phyloP scores from a whole-genome alignment of 2,888 invertebrate genomes.

The Eristalis tenax region DNA sequence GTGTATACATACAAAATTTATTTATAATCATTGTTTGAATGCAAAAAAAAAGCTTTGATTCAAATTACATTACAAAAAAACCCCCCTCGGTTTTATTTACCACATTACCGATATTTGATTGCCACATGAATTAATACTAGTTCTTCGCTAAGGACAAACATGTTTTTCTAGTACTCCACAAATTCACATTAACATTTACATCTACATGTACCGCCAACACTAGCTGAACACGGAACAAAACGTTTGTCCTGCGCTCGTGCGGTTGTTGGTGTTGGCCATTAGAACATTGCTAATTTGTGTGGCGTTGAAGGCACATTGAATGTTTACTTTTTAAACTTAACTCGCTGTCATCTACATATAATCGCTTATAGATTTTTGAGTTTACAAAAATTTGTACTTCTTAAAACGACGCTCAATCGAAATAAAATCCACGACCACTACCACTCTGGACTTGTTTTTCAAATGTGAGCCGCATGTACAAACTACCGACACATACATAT shows the following conservation, averaged over 20 bases:
- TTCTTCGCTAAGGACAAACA: neutral
- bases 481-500: neutral
- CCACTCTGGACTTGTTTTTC: neutral
- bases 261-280: neutral
- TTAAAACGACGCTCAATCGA: conserved; percentile 33
- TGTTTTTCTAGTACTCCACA: neutral
- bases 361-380: neutral
- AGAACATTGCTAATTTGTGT: neutral
- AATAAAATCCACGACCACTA: neutral
- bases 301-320: conserved; percentile 46
- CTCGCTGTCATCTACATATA: neutral
- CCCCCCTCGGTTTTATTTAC: neutral
- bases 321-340: conserved; percentile 3
- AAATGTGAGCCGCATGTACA: neutral
- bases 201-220: neutral
- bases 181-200: neutral
- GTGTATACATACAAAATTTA: neutral
- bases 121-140: neutral
- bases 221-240: neutral
- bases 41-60: neutral
- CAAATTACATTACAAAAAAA: neutral
- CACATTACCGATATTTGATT: neutral
- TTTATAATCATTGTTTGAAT: neutral
- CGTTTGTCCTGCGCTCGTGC: too few species aligned
- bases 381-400: conserved; percentile 54